A percentile compares a stretch with the other conserved stretches of the same genome.
Evolutionary conservation across 2,888 invertebrate genomes (phyloP).

Genomic region (Fissipunctia ypsillon): DNA sequence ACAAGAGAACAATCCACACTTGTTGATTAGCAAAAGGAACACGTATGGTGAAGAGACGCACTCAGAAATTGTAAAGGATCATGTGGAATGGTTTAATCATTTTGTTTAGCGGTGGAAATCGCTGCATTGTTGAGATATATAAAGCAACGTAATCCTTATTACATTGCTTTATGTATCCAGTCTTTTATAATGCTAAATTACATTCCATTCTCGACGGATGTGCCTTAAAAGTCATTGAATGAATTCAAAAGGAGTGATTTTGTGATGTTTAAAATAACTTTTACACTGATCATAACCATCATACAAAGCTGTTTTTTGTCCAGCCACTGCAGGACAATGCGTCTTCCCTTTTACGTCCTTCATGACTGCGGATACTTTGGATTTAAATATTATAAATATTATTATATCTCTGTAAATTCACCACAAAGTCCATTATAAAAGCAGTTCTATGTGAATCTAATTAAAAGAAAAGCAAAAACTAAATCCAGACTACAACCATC

Average conservation of each 20-base stretch:
- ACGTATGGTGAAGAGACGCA: slow-evolving; percentile 71
- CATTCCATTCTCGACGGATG: not conserved
- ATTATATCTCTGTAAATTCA: not conserved
- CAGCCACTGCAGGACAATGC: not conserved
- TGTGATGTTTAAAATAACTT: not conserved
- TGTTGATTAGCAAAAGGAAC: slow-evolving; percentile 83
- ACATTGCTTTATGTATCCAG: no score
- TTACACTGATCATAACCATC: not conserved
- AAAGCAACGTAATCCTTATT: no score
- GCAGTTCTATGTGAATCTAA: slow-evolving; percentile 20
- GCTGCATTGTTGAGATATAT: not conserved
- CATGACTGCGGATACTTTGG: not conserved
- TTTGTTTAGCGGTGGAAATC: not conserved
- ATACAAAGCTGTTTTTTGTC: slow-evolving; percentile 5
- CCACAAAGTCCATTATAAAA: not conserved
- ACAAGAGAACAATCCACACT: slow-evolving; percentile 79
- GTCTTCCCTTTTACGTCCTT: not conserved
- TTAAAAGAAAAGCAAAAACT: slow-evolving; percentile 22
- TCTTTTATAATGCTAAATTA: no score
- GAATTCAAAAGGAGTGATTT: not conserved
- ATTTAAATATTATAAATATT: not conserved
- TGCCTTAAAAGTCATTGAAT: not conserved
- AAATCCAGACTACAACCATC: slow-evolving; percentile 28
- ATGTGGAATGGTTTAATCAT: slow-evolving; percentile 51
- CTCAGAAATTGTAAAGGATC: slow-evolving; percentile 67